phyloP scores from a whole-genome alignment of 2,888 invertebrate genomes.

The Allophyes oxyacanthae region DNA sequence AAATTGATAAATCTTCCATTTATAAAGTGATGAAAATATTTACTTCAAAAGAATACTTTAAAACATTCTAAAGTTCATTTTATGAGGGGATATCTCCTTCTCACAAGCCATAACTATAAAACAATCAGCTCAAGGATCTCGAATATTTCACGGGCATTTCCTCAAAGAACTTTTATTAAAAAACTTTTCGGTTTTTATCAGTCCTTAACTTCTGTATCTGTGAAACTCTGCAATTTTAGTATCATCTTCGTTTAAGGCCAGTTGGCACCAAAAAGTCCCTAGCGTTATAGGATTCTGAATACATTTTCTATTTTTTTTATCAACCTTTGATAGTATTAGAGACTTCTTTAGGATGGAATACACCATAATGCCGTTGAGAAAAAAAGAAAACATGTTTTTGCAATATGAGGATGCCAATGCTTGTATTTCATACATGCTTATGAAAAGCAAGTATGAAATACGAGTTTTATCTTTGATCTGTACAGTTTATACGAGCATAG shows the following conservation, averaged over 20 bases:
- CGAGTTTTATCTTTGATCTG: not conserved
- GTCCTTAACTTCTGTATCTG: conserved; percentile 30
- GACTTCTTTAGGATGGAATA: no score
- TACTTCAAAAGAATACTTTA: conserved; percentile 11
- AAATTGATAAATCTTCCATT: conserved; percentile 19
- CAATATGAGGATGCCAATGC: no score
- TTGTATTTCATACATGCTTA: no score
- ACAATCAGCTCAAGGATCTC: conserved; percentile 47
- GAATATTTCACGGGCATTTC: conserved; percentile 40
- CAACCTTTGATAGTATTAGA: no score
- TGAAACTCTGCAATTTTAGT: conserved; percentile 14
- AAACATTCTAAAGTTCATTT: conserved; percentile 44
- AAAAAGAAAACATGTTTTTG: no score
- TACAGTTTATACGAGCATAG: not conserved
- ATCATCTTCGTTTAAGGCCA: conserved; percentile 6
- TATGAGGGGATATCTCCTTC: conserved; percentile 40
- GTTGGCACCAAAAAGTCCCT: no score
- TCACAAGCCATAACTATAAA: conserved; percentile 42
- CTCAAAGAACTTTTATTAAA: conserved; percentile 48
- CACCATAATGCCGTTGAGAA: no score
- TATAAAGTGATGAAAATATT: conserved; percentile 25
- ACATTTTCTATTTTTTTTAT: no score
- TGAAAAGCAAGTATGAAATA: no score
- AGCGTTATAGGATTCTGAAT: no score
- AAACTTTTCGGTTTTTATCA: conserved; percentile 49